Evolutionary conservation across 2,888 invertebrate species (phyloP).

Genomic region (Malachius bipustulatus): DNA sequence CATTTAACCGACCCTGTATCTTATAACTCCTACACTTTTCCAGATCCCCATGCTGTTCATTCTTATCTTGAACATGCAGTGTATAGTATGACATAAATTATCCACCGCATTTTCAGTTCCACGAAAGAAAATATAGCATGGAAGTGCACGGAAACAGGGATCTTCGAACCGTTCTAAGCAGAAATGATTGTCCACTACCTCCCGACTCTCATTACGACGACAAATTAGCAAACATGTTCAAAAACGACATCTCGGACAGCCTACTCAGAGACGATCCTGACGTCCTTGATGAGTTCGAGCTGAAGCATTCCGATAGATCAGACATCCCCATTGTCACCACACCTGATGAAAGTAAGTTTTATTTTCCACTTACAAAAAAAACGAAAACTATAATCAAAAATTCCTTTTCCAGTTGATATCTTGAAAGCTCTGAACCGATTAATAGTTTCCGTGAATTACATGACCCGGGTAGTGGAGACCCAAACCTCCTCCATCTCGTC

Average conservation of each 20-base stretch:
- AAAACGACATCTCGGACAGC: conserved; percentile 20
- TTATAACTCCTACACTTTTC: no score
- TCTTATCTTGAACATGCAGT: no score
- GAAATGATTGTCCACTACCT: conserved; percentile 39
- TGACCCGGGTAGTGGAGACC: conserved; percentile 58
- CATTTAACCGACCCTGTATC: no score
- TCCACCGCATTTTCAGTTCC: conserved; percentile 38
- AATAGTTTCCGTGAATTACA: conserved; percentile 51
- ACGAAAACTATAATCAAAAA: conserved; percentile 3
- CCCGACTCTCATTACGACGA: conserved; percentile 36
- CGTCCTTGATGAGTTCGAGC: conserved; percentile 30
- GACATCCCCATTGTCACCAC: conserved; percentile 54
- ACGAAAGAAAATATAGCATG: conserved; percentile 46
- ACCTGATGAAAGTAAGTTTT: conserved; percentile 41
- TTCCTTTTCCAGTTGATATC: conserved; percentile 39
- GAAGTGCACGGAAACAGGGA: conserved; percentile 42
- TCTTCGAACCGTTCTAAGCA: conserved; percentile 40
- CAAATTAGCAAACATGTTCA: conserved; percentile 28
- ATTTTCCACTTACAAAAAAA: background rate
- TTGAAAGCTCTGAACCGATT: conserved; percentile 55
- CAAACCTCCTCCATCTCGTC: conserved; percentile 58
- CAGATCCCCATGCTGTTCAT: no score
- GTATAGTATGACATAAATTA: no score
- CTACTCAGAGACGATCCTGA: conserved; percentile 30
- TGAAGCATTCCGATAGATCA: conserved; percentile 36